These are phyloP conservation scores for Lamellibrachia columna DNA, from an alignment of 2,888 invertebrate species.

Conservation along the genomic window DNA sequence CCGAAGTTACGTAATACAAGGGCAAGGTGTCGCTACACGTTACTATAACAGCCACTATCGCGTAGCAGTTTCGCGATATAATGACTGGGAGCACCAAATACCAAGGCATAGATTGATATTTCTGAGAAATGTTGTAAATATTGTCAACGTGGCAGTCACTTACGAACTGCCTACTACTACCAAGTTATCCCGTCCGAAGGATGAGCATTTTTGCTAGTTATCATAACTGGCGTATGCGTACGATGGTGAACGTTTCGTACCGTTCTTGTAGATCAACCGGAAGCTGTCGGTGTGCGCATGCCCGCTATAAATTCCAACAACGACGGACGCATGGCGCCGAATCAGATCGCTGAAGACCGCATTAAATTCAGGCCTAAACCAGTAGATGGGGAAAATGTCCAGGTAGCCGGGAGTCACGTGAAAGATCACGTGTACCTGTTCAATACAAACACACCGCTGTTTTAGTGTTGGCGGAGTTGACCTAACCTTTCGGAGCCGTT, in stretches of 20 bases:
- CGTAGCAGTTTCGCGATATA: no score
- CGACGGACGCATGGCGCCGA: constrained; percentile 81
- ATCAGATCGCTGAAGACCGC: constrained; percentile 79
- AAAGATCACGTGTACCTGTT: constrained; percentile 86
- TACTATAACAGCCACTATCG: no score
- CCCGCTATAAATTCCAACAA: constrained; percentile 91
- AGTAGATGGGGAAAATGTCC: constrained; percentile 68
- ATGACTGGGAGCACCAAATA: no score
- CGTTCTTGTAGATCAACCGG: constrained; percentile 66
- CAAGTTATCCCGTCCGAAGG: background rate
- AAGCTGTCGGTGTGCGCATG: constrained; percentile 92
- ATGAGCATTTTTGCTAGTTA: background rate
- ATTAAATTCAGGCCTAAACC: constrained; percentile 80
- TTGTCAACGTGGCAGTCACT: no score
- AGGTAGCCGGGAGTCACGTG: constrained; percentile 84
- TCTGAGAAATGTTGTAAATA: no score
- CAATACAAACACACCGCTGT: constrained; percentile 18
- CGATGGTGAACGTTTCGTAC: constrained; percentile 33
- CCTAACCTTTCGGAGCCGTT: no score
- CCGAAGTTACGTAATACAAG: no score
- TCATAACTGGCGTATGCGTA: background rate
- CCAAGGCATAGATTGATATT: no score
- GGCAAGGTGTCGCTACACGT: no score
- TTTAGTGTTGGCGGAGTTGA: background rate
- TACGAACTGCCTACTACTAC: background rate